phyloP scores from a whole-genome alignment of 2,797 vertebrate species.

The Tokudaia muenninki region DNA sequence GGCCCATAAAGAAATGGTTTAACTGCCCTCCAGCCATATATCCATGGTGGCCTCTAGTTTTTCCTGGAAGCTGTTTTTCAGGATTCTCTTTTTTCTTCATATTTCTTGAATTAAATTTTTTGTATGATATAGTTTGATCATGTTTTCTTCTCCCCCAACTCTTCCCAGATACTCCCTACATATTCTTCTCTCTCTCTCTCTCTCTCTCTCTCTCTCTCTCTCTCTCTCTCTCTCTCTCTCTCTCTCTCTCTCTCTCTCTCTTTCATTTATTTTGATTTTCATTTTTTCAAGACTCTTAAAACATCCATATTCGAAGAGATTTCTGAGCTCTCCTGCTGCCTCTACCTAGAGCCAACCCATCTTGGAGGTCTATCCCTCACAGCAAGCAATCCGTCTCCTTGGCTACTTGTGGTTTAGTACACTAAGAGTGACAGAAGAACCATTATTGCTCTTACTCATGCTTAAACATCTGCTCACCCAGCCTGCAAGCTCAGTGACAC shows the following conservation, averaged over 20 bases:
- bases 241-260: no score
- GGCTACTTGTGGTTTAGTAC: neutral
- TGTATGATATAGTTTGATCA: neutral
- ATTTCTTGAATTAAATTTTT: neutral
- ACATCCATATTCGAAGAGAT: slow-evolving; percentile 47
- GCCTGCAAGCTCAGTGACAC: neutral
- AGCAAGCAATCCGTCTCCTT: neutral
- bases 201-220: neutral
- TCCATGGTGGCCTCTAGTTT: slow-evolving; percentile 6
- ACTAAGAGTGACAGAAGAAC: slow-evolving; percentile 51
- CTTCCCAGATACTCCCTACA: neutral
- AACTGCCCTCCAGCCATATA: slow-evolving; percentile 3
- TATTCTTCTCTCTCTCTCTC: neutral
- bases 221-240: neutral
- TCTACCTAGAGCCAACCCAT: slow-evolving; percentile 2
- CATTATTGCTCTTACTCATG: slow-evolving; percentile 20
- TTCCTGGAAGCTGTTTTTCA: slow-evolving; percentile 20
- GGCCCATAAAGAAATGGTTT: slow-evolving; percentile 46
- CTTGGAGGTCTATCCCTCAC: slow-evolving; percentile 19
- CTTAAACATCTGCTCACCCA: slow-evolving; percentile 45
- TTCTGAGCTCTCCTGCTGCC: slow-evolving; percentile 1
- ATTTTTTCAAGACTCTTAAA: slow-evolving; percentile 38
- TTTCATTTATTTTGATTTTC: neutral
- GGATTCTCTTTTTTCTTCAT: neutral
- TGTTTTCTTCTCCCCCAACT: neutral